Conservation (phyloP, 2,797 vertebrate species). For the Eospalax fontanierii region DNA sequence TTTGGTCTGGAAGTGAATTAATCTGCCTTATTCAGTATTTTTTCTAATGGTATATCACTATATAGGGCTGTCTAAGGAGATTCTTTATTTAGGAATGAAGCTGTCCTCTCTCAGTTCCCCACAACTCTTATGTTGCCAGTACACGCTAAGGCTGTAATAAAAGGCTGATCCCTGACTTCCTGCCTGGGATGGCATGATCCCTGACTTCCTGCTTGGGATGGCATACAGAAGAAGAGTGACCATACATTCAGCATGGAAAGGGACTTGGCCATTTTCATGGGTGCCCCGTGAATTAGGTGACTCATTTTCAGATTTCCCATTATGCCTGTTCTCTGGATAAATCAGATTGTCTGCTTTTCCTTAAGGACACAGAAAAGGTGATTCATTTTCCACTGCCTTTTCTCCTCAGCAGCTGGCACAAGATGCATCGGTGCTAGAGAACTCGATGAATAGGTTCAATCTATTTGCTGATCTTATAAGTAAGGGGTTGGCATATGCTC, state of each 20-base stretch:
- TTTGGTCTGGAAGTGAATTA: background rate
- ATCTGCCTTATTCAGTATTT: background rate
- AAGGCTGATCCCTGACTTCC: background rate
- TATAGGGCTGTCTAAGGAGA: background rate
- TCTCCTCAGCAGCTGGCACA: background rate
- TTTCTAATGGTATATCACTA: background rate
- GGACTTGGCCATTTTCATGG: background rate
- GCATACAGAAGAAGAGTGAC: background rate
- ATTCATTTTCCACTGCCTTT: constrained; percentile 45
- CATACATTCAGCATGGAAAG: background rate
- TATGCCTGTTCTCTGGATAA: background rate
- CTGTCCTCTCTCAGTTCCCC: background rate
- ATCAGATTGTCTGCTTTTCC: constrained; percentile 41
- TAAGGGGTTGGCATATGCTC: background rate
- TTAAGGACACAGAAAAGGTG: constrained; percentile 33
- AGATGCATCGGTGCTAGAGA: constrained; percentile 32
- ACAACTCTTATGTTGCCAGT: background rate
- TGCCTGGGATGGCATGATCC: background rate
- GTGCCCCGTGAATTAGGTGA: background rate
- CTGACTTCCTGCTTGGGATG: background rate
- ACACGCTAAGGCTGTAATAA: background rate
- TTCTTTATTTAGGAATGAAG: background rate
- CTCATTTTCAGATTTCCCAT: background rate
- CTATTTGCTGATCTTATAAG: constrained; percentile 22
- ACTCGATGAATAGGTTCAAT: background rate